phyloP scores from a whole-genome alignment of 2,888 invertebrate genomes.

The Sicus ferrugineus region DNA sequence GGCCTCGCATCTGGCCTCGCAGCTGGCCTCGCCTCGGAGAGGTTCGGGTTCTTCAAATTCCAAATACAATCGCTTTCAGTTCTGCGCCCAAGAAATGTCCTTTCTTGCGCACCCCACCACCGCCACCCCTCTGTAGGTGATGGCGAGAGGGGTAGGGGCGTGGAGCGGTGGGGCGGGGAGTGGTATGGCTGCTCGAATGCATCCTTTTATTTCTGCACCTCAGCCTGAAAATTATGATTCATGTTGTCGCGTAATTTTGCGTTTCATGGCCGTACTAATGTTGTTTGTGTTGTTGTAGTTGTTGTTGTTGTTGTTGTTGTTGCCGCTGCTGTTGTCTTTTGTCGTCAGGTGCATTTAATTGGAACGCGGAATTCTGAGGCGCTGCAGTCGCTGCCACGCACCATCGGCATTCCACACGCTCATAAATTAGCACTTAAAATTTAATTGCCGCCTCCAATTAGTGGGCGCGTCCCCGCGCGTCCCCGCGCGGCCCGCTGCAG shows the following conservation, averaged over 20 bases:
- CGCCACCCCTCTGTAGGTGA: background rate
- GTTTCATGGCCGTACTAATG: background rate
- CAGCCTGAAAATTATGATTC: slow-evolving; percentile 12
- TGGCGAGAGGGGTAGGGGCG: no score
- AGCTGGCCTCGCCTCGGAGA: background rate
- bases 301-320: background rate
- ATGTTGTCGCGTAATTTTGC: slow-evolving; percentile 25
- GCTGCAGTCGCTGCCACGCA: slow-evolving; percentile 40
- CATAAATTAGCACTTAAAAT: slow-evolving; percentile 59
- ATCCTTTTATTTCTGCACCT: background rate
- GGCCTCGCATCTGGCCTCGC: background rate
- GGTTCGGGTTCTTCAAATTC: background rate
- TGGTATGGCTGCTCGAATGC: background rate
- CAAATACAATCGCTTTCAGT: background rate
- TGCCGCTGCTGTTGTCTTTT: slow-evolving; percentile 5
- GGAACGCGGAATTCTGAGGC: slow-evolving; percentile 50
- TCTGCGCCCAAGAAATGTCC: background rate
- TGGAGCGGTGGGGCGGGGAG: background rate
- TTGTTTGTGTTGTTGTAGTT: no score
- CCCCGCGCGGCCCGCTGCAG: background rate
- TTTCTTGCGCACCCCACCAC: background rate
- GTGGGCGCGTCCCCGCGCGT: slow-evolving; percentile 12
- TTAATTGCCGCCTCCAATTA: slow-evolving; percentile 48
- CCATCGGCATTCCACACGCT: slow-evolving; percentile 52
- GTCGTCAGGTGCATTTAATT: slow-evolving; percentile 62